Conservation (phyloP, 1,140 invertebrate genomes). For the Drosophila persimilis region DNA sequence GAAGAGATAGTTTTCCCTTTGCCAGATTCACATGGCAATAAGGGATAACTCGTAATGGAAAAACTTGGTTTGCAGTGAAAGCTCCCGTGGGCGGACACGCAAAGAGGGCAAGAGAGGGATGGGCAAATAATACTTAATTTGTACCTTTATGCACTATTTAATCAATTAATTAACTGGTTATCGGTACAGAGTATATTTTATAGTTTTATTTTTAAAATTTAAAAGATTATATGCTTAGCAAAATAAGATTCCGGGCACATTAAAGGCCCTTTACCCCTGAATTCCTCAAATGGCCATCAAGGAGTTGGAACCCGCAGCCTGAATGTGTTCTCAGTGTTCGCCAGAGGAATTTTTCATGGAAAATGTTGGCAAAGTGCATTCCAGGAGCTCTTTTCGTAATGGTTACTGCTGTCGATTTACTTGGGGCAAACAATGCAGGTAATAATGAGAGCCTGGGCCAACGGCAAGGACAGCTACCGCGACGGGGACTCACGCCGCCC, state of each 20-base stretch:
- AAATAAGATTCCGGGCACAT: not conserved
- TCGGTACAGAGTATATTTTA: no score
- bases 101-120: no score
- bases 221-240: no score
- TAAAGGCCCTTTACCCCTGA: no score
- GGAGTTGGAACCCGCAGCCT: no score
- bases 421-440: constrained; percentile 35
- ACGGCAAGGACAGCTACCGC: constrained; percentile 2
- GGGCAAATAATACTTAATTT: no score
- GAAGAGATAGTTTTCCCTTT: constrained; percentile 38
- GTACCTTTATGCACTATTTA: no score
- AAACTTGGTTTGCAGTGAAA: not conserved
- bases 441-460: constrained; percentile 27
- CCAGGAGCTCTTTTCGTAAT: constrained; percentile 6
- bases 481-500: constrained; percentile 28
- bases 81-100: no score
- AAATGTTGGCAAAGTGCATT: constrained; percentile 8
- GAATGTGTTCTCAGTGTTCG: no score
- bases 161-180: no score
- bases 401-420: constrained; percentile 13
- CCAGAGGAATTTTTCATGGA: not conserved
- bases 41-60: constrained; percentile 13
- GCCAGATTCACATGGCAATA: constrained; percentile 12
- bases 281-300: constrained; percentile 1
- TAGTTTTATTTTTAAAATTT: no score